Conservation (phyloP, 2,888 invertebrate genomes). For the Ennomos erosarius region DNA sequence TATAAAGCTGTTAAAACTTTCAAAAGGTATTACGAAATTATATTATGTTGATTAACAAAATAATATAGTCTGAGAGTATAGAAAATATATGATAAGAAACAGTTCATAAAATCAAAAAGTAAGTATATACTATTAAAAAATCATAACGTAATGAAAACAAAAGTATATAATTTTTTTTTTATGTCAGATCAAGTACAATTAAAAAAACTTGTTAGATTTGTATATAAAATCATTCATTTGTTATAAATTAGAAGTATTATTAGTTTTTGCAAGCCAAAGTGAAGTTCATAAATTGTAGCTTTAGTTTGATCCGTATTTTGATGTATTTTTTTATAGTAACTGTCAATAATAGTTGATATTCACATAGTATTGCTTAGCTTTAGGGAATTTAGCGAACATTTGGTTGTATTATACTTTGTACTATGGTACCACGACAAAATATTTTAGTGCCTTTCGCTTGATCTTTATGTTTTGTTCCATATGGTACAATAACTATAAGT, state of each 20-base stretch:
- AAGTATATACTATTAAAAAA: background rate
- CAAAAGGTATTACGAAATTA: conserved; percentile 23
- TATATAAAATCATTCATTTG: background rate
- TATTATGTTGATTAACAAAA: conserved; percentile 13
- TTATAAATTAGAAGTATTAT: too few relatives aligned
- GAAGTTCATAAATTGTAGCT: background rate
- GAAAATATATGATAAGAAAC: conserved; percentile 5
- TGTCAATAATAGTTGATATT: conserved; percentile 3
- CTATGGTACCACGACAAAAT: conserved; percentile 12
- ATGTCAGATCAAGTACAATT: background rate
- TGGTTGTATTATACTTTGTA: conserved; percentile 6
- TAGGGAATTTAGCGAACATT: conserved; percentile 14
- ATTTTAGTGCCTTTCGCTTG: conserved; percentile 39
- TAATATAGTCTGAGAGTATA: conserved; percentile 3
- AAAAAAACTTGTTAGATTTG: background rate
- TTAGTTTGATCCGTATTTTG: background rate
- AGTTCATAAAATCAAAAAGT: background rate
- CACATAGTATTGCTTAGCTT: conserved; percentile 22
- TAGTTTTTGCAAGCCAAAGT: too few relatives aligned
- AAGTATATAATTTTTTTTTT: background rate
- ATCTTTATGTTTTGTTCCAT: conserved; percentile 15
- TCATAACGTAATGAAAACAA: background rate
- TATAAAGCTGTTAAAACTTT: conserved; percentile 29
- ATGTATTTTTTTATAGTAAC: conserved; percentile 12
- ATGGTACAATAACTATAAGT: background rate